Evolutionary conservation across 2,797 vertebrate species (phyloP), one percentile per base, ranked within the genome.

Genomic region (Galagoides demidoff): DNA sequence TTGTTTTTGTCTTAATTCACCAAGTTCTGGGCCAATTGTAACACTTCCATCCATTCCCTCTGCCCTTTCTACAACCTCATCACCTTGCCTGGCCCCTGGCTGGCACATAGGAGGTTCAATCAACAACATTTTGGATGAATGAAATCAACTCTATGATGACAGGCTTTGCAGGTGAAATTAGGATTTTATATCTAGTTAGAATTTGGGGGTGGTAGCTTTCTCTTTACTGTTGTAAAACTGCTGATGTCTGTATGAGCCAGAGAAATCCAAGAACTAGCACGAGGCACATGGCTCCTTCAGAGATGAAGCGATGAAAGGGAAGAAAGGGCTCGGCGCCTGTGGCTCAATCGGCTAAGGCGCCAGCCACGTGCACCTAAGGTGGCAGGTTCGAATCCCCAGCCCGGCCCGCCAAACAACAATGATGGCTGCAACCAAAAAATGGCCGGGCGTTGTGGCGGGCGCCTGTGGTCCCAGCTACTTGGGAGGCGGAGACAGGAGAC

Each of bases 191-290:
- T 92, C 43, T 73, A 88, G 17, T 71, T 73, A 92, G 85, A 92
- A 91, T 95, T 92, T 76, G 87, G 57, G 63, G 82, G 71, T 45
- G 71, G 89, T 19, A 85, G 43, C 64, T 71, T 92, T 66, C 63
- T 90, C 63, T 34, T 7, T 87, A 19, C 20, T 37, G 12, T 82
- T 91, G 8, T 94, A 49, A 64, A 95, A 90, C 49, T 90, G 52
- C 39, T 34, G 34, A 31, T 66, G 9, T 43, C 39, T 43, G 39
- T 64, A 23, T 17, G 71, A 70, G 19, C 55, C n/a, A 19, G 17
- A 34, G 14, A 27, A 84, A 45, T 84, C 74, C 1, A 66, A 22
- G 78, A 86, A 20, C 43, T 45, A 52, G 5, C 13, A 37, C 23
- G 16, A 82, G 43, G 63, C 6, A 37, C 10, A 25, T 4, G 17